Percentiles rank a stretch among this genome's conserved stretches.
These are phyloP conservation scores for Lasiommata megera DNA, from an alignment of 2,888 invertebrate species.

Conservation along the genomic window DNA sequence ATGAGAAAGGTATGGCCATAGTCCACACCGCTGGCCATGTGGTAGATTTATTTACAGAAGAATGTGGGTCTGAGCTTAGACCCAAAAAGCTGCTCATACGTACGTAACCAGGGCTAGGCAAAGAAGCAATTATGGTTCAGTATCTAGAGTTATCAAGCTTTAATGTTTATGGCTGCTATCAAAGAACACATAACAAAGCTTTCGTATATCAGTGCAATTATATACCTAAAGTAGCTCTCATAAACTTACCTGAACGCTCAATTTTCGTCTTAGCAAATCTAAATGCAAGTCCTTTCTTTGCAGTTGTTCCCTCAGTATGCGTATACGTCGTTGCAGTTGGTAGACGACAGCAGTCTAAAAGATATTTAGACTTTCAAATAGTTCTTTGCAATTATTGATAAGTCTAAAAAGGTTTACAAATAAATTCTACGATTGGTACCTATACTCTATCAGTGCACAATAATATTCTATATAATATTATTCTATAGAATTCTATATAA, in stretches of 20 bases:
- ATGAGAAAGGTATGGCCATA: no score
- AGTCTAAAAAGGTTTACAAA: not conserved
- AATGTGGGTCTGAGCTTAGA: no score
- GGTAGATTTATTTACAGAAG: no score
- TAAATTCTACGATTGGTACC: not conserved
- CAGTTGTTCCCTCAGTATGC: constrained; percentile 93
- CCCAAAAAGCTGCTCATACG: no score
- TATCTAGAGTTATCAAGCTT: no score
- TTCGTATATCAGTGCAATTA: no score
- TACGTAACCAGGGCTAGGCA: no score
- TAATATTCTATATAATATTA: not conserved
- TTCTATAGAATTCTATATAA: not conserved
- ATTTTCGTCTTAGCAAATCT: constrained; percentile 92
- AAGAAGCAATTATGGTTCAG: no score
- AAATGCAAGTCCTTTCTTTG: constrained; percentile 95
- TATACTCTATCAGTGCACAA: constrained; percentile 3
- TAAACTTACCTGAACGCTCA: constrained; percentile 87
- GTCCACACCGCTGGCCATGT: no score
- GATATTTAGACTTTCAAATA: not conserved
- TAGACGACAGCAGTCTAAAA: constrained; percentile 91
- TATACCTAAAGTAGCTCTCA: not conserved
- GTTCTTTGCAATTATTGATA: not conserved
- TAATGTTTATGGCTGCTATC: no score
- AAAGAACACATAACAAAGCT: no score
- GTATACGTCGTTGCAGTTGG: constrained; percentile 92